Percentiles rank a stretch among this genome's conserved stretches.
phyloP scores from a whole-genome alignment of 2,888 invertebrate genomes.

The Lymantria dispar region DNA sequence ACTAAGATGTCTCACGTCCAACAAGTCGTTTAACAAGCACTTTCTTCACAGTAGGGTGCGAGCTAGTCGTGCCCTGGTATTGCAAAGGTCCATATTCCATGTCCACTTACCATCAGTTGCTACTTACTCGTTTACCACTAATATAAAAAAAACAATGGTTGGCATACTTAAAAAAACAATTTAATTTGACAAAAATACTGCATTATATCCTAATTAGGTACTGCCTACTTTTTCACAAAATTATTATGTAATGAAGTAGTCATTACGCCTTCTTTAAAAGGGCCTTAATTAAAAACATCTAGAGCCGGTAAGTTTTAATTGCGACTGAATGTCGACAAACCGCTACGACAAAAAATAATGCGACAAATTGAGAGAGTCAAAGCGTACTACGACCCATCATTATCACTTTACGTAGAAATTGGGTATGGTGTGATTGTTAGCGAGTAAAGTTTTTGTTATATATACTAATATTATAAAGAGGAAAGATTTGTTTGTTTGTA shows the following conservation, averaged over 20 bases:
- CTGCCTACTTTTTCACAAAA: constrained; percentile 23
- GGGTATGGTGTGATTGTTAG: constrained; percentile 31
- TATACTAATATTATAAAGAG: too few species aligned
- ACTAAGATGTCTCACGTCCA: too few species aligned
- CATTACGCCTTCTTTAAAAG: constrained; percentile 16
- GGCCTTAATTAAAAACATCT: constrained; percentile 37
- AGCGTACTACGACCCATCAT: constrained; percentile 39
- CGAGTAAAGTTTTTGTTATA: constrained; percentile 13
- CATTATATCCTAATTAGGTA: background rate
- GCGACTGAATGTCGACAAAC: constrained; percentile 45
- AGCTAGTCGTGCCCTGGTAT: too few species aligned
- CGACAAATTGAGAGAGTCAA: constrained; percentile 58
- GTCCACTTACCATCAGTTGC: too few species aligned
- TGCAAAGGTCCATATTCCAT: too few species aligned
- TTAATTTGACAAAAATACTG: too few species aligned
- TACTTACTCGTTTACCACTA: too few species aligned
- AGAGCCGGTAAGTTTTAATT: constrained; percentile 56
- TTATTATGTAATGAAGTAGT: constrained; percentile 22
- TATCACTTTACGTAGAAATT: constrained; percentile 51
- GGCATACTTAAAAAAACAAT: too few species aligned
- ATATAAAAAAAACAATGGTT: too few species aligned
- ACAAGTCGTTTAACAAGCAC: too few species aligned
- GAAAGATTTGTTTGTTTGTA: too few species aligned
- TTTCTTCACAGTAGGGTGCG: too few species aligned
- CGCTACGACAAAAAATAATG: constrained; percentile 52